Base-by-base conservation (phyloP, 2,888 invertebrate genomes). In the Drosophila paranaensis region DNA sequence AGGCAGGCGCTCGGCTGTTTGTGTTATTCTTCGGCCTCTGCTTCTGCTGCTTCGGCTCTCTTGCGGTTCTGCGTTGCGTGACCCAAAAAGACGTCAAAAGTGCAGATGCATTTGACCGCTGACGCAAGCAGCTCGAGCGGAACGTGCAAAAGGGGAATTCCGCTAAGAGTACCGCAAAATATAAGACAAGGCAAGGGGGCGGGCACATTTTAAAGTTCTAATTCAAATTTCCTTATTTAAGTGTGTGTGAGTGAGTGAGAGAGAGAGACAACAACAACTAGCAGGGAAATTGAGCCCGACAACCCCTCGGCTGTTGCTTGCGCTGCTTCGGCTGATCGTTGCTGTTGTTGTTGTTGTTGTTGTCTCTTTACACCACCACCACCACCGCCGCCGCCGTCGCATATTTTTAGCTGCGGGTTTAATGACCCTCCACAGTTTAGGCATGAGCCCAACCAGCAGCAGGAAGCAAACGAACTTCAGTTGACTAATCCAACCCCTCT, bases 321-420 rank as follows among this genome's bases (percentile, higher is more conserved):
- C 6, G 25, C 64, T 43, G 8, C 43, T 50, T 33, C 51, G 54
- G 53, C 33, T 14, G 25, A 14, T 46, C 63, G 11, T 30, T 2
- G 20, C 20, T 62, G 50, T 77, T 76, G 62, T 69, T 71, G 64
- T 51, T 68, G 11, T 30, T 62, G 50, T 77, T 76, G 62, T 69
- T 74, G 61, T 48, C 8, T 66, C 67, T 72, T 72, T 68, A 73
- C 79, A 76, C 79, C 74, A 79, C 71, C 79, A 71, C 42, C 37
- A 9, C 46, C 46, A 2, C 27, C 46, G 10, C 30, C 76, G 50
- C 68, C 71, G 46, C 50, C 63, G 54, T 25, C 66, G 64, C 72
- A 68, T 84, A 84, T 85, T 83, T 83, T 85, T 85, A 85, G 88
- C 82, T 71, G 79, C 74, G 80, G 66, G 84, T 85, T 85, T 88